Percentiles rank a stretch among this genome's conserved stretches.
Evolutionary conservation across 2,797 vertebrate genomes (phyloP).

Genomic region (Anguilla obscura): DNA sequence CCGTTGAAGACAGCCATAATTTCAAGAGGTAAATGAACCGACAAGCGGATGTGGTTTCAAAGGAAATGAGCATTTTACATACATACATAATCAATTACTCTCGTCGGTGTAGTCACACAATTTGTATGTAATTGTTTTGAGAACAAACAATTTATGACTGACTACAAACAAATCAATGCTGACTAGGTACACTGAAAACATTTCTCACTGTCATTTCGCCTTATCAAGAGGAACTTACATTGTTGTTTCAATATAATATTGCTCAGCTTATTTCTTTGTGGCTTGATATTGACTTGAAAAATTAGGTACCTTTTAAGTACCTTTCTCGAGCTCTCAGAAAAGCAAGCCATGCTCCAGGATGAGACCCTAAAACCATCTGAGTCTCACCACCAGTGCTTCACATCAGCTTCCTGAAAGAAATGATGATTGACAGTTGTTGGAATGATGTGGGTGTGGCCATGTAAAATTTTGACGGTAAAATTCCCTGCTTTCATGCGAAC

Average conservation of each 20-base stretch:
- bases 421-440: background rate
- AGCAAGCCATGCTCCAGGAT: background rate
- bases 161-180: background rate
- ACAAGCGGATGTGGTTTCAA: background rate
- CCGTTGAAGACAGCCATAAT: background rate
- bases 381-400: background rate
- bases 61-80: background rate
- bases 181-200: background rate
- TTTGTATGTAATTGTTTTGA: background rate
- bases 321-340: background rate
- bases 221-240: background rate
- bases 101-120: background rate
- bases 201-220: background rate
- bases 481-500: background rate
- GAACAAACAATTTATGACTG: background rate
- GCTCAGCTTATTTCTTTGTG: background rate
- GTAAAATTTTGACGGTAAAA: background rate
- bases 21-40: background rate
- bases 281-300: background rate
- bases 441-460: background rate
- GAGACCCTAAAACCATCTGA: background rate
- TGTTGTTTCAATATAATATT: background rate
- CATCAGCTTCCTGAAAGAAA: background rate
- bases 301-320: background rate
- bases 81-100: background rate